Percentiles rank a stretch among this genome's conserved stretches.
phyloP scores from a whole-genome alignment of 2,888 invertebrate genomes.

The Adelognathus sp. region DNA sequence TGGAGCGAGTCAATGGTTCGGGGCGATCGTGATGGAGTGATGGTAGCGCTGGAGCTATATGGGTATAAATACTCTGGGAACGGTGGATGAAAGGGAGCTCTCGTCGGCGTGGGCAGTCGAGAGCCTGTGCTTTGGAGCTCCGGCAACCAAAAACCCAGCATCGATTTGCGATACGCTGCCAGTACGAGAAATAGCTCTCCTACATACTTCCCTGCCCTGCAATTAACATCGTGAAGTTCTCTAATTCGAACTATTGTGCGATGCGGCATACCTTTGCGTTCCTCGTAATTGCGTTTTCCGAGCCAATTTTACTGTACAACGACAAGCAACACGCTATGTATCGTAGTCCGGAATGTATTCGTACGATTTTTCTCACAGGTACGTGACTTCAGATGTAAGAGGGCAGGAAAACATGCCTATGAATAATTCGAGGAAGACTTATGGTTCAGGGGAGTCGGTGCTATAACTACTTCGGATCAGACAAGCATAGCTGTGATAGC shows the following conservation, averaged over 20 bases:
- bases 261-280: neutral
- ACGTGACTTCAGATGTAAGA: too few species aligned
- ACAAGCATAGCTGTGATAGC: too few species aligned
- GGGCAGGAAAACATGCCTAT: too few species aligned
- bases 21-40: neutral
- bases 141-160: constrained; percentile 4
- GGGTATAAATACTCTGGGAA: neutral
- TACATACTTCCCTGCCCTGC: neutral
- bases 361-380: too few species aligned
- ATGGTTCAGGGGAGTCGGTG: too few species aligned
- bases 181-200: neutral
- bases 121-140: neutral
- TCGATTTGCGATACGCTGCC: constrained; percentile 2
- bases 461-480: too few species aligned
- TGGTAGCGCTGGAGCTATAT: neutral
- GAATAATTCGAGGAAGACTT: too few species aligned
- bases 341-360: neutral
- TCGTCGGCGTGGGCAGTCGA: neutral
- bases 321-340: constrained; percentile 17
- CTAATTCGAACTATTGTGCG: neutral
- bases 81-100: neutral
- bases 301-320: constrained; percentile 8
- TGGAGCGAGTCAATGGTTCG: neutral
- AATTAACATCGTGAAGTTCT: neutral
- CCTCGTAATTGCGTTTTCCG: constrained; percentile 3